Percentiles rank a stretch among this genome's conserved stretches.
Evolutionary conservation across 2,113 vertebrate species (phyloP).

Genomic region (Dissostichus mawsoni): DNA sequence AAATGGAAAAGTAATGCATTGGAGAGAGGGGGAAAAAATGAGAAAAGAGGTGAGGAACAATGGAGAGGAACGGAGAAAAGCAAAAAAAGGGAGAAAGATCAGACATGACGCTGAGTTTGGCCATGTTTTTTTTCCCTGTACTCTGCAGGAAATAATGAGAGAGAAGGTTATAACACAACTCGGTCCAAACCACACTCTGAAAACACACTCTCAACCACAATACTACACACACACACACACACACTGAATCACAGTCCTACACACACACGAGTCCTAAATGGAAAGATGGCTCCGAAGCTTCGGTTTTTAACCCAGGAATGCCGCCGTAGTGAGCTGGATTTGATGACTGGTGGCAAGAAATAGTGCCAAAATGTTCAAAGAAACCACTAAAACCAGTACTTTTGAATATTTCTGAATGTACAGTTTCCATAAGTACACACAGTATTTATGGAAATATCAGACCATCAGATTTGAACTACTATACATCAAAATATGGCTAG

Average conservation of each 20-base stretch:
- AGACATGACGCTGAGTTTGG: neutral
- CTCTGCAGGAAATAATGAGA: slow-evolving; percentile 42
- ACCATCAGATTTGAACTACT: neutral
- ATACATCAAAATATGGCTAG: neutral
- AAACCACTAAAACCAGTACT: neutral
- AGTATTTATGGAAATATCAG: neutral
- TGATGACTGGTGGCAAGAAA: neutral
- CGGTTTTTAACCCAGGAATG: neutral
- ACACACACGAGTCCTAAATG: neutral
- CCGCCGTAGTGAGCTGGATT: neutral
- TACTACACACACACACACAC: no score
- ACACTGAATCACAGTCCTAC: neutral
- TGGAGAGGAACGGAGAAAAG: neutral
- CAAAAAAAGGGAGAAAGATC: neutral
- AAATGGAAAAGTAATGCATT: neutral
- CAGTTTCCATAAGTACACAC: neutral
- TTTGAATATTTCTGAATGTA: no score
- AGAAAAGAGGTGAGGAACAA: slow-evolving; percentile 5
- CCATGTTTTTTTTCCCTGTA: slow-evolving; percentile 21
- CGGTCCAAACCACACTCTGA: slow-evolving; percentile 26
- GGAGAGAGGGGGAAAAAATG: neutral
- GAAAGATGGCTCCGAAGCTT: slow-evolving; percentile 6
- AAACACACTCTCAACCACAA: slow-evolving; percentile 8
- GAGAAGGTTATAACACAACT: slow-evolving; percentile 28
- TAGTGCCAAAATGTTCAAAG: neutral